Base-by-base conservation (phyloP, 2,113 vertebrate genomes). In the Sander vitreus region DNA sequence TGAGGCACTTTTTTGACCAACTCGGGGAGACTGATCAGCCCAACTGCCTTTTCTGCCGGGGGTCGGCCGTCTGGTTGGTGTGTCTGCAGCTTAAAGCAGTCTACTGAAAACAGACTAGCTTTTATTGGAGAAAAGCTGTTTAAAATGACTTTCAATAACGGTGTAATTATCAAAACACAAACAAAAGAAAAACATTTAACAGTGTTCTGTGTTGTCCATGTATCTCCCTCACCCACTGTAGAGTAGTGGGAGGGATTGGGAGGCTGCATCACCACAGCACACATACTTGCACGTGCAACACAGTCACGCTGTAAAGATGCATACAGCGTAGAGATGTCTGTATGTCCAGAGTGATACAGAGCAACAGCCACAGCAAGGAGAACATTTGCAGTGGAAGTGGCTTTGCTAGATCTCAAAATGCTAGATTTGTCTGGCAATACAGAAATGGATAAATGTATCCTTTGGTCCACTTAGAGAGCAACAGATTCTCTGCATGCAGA, bases 271-370 rank as follows among this genome's bases (percentile, higher is more conserved):
- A 18, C 48, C 18, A 62, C 27, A 74, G 27, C 36, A 10, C 45
- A 76, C 3, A n/a, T 21, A 58, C 15, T 15, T 33, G 23, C 53
- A 76, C 16, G 10, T 82, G 72, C 57, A 47, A 16, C 15, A 76
- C 36, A 30, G 14, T 13, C 0, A 39, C 53, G 16, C 21, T 72
- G 36, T 36, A 60, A 51, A 39, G 10, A 60, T 39, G 65, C 65
- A 50, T n/a, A 10, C 25, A 50, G 45, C 5, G 18, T 19, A 47
- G 21, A 10, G 21, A 39, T 14, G 53, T 57, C 51, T 21, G 15
- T 25, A 3, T 58, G 23, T 48, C 45, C 43, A 66, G 39, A 36
- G 68, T 57, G 57, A 65, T 23, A 33, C 68, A 83, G 10, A 71
- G 14, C 23, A 23, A 63, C 53, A 39, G 21, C 57, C 36, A 57